These are phyloP conservation scores for Cephus runcator DNA, from an alignment of 2,888 invertebrate species.

Conservation along the genomic window DNA sequence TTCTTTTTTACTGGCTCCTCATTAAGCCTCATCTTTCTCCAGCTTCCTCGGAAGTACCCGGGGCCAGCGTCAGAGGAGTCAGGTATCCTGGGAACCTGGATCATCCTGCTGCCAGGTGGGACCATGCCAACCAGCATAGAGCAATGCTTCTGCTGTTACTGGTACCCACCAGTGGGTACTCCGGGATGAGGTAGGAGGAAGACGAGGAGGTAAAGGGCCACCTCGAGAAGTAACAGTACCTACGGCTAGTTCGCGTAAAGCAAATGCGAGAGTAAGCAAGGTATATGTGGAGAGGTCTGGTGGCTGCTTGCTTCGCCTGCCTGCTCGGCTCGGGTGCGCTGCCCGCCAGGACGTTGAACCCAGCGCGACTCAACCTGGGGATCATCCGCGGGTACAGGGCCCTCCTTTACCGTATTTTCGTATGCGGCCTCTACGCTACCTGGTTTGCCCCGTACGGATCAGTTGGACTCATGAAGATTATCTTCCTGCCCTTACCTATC, in stretches of 20 bases:
- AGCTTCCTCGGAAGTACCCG: too few species aligned
- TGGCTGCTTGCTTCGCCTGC: constrained; percentile 41
- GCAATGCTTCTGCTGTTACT: too few species aligned
- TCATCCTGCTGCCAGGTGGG: too few species aligned
- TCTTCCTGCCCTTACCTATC: too few species aligned
- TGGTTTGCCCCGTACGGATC: too few species aligned
- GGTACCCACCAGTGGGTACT: background rate
- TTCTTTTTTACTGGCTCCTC: too few species aligned
- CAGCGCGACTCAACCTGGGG: constrained; percentile 66
- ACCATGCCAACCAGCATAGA: too few species aligned
- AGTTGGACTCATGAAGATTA: too few species aligned
- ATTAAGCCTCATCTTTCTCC: too few species aligned
- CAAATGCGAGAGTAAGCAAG: constrained; percentile 41
- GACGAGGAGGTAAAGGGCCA: constrained; percentile 44
- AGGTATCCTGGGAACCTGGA: too few species aligned
- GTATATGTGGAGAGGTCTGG: constrained; percentile 43
- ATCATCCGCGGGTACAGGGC: constrained; percentile 48
- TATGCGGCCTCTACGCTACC: too few species aligned
- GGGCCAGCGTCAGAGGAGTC: too few species aligned
- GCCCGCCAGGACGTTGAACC: constrained; percentile 65
- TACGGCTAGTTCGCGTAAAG: constrained; percentile 58
- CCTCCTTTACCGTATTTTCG: constrained; percentile 1
- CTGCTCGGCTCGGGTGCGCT: constrained; percentile 60
- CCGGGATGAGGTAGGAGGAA: constrained; percentile 36
- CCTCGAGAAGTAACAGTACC: constrained; percentile 62